These are phyloP conservation scores for Malachius bipustulatus DNA, from an alignment of 2,888 invertebrate species.

Conservation along the genomic window DNA sequence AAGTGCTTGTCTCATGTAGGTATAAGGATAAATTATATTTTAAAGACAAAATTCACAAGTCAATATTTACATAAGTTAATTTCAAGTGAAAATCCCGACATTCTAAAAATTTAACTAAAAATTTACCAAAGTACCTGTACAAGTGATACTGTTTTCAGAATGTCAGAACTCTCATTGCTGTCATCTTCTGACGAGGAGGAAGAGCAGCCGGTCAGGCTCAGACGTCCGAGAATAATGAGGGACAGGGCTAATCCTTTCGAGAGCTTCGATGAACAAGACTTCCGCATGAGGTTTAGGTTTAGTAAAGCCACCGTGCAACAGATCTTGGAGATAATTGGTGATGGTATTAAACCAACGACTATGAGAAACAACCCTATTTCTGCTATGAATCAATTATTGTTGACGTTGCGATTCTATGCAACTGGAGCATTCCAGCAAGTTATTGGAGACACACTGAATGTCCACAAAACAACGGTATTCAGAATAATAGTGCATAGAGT, in stretches of 20 bases:
- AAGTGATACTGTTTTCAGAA: too few relatives aligned
- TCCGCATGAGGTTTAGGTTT: conserved; percentile 3
- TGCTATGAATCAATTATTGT: conserved; percentile 3
- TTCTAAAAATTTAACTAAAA: too few relatives aligned
- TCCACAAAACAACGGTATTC: not conserved
- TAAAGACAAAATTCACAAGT: too few relatives aligned
- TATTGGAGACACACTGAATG: not conserved
- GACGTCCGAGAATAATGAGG: not conserved
- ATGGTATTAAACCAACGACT: conserved; percentile 4
- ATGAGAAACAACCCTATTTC: conserved; percentile 4
- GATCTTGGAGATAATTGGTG: conserved; percentile 2
- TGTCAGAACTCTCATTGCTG: not conserved
- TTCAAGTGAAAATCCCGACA: too few relatives aligned
- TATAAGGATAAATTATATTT: too few relatives aligned
- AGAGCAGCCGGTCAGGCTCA: too few relatives aligned
- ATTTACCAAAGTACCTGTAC: too few relatives aligned
- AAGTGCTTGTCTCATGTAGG: too few relatives aligned
- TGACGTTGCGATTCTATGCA: conserved; percentile 3
- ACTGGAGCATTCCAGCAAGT: conserved; percentile 1
- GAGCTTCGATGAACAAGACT: conserved; percentile 4
- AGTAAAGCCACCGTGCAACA: conserved; percentile 1
- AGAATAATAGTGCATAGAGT: not conserved
- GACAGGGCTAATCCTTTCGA: conserved; percentile 5
- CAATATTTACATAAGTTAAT: too few relatives aligned
- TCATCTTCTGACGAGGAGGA: not conserved